Evolutionary conservation across 2,113 vertebrate species (phyloP), one percentile per base, ranked within the genome.

Genomic region (Bagarius yarrelli): DNA sequence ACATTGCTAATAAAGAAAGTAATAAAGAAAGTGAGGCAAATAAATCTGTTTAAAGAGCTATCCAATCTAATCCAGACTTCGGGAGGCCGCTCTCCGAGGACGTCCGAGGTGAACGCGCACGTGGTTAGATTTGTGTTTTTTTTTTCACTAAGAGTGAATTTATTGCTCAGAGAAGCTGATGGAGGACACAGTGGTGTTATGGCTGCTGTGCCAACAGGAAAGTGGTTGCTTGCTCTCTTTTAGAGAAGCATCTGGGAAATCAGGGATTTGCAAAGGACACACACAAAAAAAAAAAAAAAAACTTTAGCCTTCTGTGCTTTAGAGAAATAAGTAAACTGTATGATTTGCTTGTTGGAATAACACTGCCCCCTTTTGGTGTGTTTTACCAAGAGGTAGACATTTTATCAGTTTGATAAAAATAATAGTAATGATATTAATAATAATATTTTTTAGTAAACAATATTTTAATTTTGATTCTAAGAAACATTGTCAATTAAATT

Each of bases 341-440:
- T 15, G 25, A 19, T 19, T 47, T 5, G 52, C 15, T 27, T 1
- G 79, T 64, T 86, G 84, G 81, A 79, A 16, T 79, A 89, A 89
- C 63, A 88, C 89, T 88, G 90, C 89, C 90, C 89, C 83, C 92
- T 88, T 74, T 44, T 81, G 85, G 85, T 52, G 21, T 8, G 40
- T n/a, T 61, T 52, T 60, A 6, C 19, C 32, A 72, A n/a, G 50
- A 19, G 8, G 23, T 57, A 52, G 21, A 34, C 4, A 53, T 55
- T 76, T 34, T 2, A n/a, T 59, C 1, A 3, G 18, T 18, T 30
- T 30, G 27, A 61, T 61, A 30, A 15, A 27, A 64, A 19, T 66
- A 36, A 4, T 21, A 69, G 0, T 44, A n/a, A 11, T 34, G 18
- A 27, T n/a, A 14, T 18, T 32, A 15, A 19, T 36, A 36, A 23